These are phyloP conservation scores for Rotaria magnacalcarata DNA, from an alignment of 2,888 invertebrate species.

Conservation along the genomic window DNA sequence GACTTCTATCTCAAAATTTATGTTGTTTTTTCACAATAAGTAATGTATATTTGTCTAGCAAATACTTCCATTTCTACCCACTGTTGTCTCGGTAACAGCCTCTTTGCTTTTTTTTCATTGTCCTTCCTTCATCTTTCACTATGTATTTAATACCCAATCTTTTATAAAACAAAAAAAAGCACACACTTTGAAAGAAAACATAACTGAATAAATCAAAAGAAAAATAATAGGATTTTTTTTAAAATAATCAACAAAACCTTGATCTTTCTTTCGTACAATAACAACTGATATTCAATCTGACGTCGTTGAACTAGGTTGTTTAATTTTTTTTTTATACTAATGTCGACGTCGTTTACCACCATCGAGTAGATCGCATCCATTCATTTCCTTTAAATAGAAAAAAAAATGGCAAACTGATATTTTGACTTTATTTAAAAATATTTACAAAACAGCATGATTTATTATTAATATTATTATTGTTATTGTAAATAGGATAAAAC, in stretches of 20 bases:
- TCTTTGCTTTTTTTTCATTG: background rate
- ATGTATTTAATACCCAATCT: constrained; percentile 20
- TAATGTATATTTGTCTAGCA: background rate
- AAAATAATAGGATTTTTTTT: constrained; percentile 7
- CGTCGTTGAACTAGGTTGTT: background rate
- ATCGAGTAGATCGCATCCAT: constrained; percentile 3
- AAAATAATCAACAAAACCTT: background rate
- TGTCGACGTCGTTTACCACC: constrained; percentile 22
- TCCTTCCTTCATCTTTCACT: background rate
- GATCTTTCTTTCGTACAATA: background rate
- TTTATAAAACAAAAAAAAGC: background rate
- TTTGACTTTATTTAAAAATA: background rate
- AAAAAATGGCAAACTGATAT: no score
- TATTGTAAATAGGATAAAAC: background rate
- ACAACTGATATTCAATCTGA: background rate
- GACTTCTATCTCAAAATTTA: background rate
- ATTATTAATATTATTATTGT: background rate
- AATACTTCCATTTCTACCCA: background rate
- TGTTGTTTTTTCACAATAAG: background rate
- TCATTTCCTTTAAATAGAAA: background rate
- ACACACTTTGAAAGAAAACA: constrained; percentile 25
- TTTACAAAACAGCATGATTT: constrained; percentile 4
- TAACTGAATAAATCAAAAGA: constrained; percentile 14
- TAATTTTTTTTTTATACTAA: background rate
- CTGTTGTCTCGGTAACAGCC: background rate